Conservation (phyloP, 37 sponge, comb jelly and placozoan genomes). For the Agelas oroides region DNA sequence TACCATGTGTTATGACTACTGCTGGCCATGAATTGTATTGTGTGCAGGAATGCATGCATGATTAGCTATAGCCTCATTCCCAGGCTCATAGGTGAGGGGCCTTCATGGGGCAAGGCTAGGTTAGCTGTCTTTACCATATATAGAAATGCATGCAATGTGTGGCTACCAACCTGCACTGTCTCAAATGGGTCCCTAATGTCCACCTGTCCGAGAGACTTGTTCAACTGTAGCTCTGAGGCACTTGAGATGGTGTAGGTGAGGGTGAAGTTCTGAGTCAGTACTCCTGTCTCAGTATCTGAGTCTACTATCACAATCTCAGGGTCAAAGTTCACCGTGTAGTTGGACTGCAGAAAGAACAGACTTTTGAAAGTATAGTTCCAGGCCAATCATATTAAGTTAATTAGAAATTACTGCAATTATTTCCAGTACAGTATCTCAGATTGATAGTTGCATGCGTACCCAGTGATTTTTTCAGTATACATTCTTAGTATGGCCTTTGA, state of each 20-base stretch:
- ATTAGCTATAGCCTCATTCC: too few relatives aligned
- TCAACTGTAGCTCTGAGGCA: background rate
- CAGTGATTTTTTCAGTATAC: too few relatives aligned
- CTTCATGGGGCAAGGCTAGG: too few relatives aligned
- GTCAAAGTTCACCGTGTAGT: slow-evolving; percentile 9
- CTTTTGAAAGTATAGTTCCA: slow-evolving; percentile 19
- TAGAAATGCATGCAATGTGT: background rate
- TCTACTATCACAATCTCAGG: slow-evolving; percentile 30
- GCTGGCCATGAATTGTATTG: too few relatives aligned
- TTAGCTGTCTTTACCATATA: too few relatives aligned
- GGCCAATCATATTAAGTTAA: background rate
- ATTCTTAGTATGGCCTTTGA: too few relatives aligned
- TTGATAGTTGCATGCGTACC: too few relatives aligned
- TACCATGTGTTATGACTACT: too few relatives aligned
- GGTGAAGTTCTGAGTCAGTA: background rate
- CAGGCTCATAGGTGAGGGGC: too few relatives aligned
- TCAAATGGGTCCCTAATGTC: background rate
- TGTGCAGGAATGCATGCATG: too few relatives aligned
- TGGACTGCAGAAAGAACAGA: background rate
- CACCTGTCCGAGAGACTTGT: background rate
- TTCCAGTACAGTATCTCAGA: too few relatives aligned
- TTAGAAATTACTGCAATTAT: too few relatives aligned
- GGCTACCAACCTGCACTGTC: background rate
- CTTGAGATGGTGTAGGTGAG: slow-evolving; percentile 2
- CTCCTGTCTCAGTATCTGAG: background rate